Evolutionary conservation across 2,113 vertebrate species (phyloP).

Genomic region (Oriolus oriolus): DNA sequence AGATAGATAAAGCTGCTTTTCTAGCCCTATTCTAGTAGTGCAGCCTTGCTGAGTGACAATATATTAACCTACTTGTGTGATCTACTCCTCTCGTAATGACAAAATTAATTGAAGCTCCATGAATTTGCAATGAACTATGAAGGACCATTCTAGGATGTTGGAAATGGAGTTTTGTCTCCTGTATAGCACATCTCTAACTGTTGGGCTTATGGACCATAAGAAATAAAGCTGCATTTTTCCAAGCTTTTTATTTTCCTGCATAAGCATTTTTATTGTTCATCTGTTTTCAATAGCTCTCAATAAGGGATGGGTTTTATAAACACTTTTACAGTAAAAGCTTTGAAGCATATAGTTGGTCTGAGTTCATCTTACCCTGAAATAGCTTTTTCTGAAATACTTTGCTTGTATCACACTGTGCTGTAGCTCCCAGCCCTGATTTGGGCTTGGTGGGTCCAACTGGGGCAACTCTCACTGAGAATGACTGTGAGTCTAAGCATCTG

Average conservation of each 20-base stretch:
- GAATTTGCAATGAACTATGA: background rate
- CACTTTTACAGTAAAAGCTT: slow-evolving; percentile 30
- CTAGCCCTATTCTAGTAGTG: background rate
- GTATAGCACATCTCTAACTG: background rate
- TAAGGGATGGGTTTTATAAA: slow-evolving; percentile 31
- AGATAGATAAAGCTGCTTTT: background rate
- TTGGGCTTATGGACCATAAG: slow-evolving; percentile 11
- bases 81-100: background rate
- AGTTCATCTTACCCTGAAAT: slow-evolving; percentile 29
- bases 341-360: background rate
- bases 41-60: background rate
- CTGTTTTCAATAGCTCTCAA: slow-evolving; percentile 63
- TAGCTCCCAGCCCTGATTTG: background rate
- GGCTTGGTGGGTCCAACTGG: background rate
- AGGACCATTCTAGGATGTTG: background rate
- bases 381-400: background rate
- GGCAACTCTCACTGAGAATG: background rate
- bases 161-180: background rate
- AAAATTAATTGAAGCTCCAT: background rate
- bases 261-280: slow-evolving; percentile 55
- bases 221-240: background rate
- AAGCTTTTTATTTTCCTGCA: slow-evolving; percentile 10
- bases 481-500: background rate
- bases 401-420: background rate
- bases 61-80: background rate